A percentile compares a stretch with the other conserved stretches of the same genome.
Conservation (phyloP, 2,888 invertebrate species). For the Poecilus cupreus region DNA sequence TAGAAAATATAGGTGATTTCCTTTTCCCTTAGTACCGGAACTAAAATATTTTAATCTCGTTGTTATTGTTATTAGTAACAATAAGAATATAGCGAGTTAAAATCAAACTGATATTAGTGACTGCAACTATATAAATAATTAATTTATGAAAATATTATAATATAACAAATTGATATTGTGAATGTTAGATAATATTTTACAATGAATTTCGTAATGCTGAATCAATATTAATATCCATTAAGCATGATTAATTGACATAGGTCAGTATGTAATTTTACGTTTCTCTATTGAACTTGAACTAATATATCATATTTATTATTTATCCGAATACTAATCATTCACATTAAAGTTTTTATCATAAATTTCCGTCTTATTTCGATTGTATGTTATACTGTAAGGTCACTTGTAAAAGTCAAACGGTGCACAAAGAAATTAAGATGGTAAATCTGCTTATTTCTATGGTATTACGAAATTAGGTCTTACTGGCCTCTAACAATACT, state of each 20-base stretch:
- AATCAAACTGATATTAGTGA: too few species aligned
- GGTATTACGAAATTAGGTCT: constrained; percentile 34
- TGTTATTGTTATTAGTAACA: too few species aligned
- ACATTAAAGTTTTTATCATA: not conserved
- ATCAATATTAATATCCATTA: constrained; percentile 1
- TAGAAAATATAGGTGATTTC: too few species aligned
- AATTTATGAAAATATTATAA: too few species aligned
- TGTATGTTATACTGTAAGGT: not conserved
- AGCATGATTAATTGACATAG: constrained; percentile 28
- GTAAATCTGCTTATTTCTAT: not conserved
- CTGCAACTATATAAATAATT: too few species aligned
- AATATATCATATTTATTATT: constrained; percentile 36
- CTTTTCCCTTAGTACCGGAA: too few species aligned
- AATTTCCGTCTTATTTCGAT: constrained; percentile 35
- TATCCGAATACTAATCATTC: not conserved
- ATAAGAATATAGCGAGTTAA: too few species aligned
- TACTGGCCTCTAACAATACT: constrained; percentile 10
- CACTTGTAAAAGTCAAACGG: constrained; percentile 29
- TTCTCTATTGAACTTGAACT: constrained; percentile 28
- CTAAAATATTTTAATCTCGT: too few species aligned
- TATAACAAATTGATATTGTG: too few species aligned
- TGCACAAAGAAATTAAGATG: constrained; percentile 6
- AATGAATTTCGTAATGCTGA: not conserved
- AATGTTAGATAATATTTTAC: not conserved
- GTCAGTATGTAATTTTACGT: constrained; percentile 15